Percentiles rank a stretch among this genome's conserved stretches.
These are phyloP conservation scores for Cyprinus carpio DNA, from an alignment of 2,113 vertebrate species.

Conservation along the genomic window DNA sequence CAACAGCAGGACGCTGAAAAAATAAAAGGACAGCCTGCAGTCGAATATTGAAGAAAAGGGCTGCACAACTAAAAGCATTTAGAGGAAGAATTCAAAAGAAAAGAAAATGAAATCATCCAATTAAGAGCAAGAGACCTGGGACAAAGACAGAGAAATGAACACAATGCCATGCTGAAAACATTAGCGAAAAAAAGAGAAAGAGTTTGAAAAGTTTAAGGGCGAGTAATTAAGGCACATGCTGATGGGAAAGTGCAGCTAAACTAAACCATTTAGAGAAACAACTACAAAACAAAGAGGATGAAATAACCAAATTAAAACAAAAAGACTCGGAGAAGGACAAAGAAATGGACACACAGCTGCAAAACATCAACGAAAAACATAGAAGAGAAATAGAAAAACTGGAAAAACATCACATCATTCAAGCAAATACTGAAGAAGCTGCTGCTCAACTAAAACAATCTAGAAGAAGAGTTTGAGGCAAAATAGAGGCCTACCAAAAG, in stretches of 20 bases:
- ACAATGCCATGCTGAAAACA: constrained; percentile 57
- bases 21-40: constrained; percentile 48
- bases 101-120: background rate
- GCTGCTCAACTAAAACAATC: background rate
- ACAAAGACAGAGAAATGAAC: constrained; percentile 51
- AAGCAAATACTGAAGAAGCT: background rate
- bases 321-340: constrained; percentile 19
- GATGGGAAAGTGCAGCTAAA: constrained; percentile 16
- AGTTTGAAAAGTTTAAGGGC: constrained; percentile 64
- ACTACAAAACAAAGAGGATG: background rate
- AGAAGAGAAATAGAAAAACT: constrained; percentile 1
- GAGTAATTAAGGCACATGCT: constrained; percentile 14
- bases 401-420: background rate
- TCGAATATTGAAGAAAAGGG: constrained; percentile 28
- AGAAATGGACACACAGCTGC: constrained; percentile 22
- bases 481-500: constrained; percentile 42
- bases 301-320: background rate
- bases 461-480: constrained; percentile 40
- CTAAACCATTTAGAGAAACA: constrained; percentile 42
- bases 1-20: constrained; percentile 65
- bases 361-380: background rate
- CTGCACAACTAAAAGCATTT: constrained; percentile 28
- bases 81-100: constrained; percentile 34
- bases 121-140: background rate
- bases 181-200: constrained; percentile 62